phyloP scores from a whole-genome alignment of 35 echinoderm and acorn worm genomes.

The Patiria miniata region DNA sequence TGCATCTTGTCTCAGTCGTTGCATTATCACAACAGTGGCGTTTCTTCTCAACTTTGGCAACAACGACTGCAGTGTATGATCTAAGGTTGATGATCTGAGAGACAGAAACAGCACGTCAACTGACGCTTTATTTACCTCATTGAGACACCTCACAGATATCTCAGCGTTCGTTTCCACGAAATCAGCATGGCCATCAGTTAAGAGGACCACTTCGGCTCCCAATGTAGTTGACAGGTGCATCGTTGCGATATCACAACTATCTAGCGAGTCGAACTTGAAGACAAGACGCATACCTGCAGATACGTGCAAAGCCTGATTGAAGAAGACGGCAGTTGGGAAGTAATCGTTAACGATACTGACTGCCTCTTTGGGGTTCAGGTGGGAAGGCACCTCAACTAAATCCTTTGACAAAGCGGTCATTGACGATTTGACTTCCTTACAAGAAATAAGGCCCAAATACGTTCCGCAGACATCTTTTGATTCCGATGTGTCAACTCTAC shows the following conservation, averaged over 20 bases:
- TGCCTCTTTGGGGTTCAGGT: not conserved
- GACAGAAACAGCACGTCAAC: slow-evolving; percentile 14
- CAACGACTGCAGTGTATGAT: not conserved
- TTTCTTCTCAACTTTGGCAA: slow-evolving; percentile 1
- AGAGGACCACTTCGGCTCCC: not conserved
- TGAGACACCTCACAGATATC: not conserved
- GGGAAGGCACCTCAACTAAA: not conserved
- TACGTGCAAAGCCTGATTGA: not conserved
- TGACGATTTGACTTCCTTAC: not conserved
- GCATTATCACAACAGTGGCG: slow-evolving; percentile 21
- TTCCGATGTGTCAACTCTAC: too few species aligned
- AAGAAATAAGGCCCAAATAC: not conserved
- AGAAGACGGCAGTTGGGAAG: not conserved
- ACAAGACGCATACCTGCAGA: not conserved
- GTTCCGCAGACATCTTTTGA: too few species aligned
- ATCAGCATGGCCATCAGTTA: not conserved
- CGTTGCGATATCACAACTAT: not conserved
- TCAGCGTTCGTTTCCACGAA: not conserved
- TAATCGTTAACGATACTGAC: slow-evolving; percentile 10
- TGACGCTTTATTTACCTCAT: not conserved
- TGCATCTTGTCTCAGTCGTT: not conserved
- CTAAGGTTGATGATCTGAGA: not conserved
- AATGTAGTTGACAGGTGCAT: not conserved
- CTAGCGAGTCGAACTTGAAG: not conserved
- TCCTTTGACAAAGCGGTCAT: not conserved